phyloP scores from a whole-genome alignment of 1,140 invertebrate species.

The Sycobia sp. region DNA sequence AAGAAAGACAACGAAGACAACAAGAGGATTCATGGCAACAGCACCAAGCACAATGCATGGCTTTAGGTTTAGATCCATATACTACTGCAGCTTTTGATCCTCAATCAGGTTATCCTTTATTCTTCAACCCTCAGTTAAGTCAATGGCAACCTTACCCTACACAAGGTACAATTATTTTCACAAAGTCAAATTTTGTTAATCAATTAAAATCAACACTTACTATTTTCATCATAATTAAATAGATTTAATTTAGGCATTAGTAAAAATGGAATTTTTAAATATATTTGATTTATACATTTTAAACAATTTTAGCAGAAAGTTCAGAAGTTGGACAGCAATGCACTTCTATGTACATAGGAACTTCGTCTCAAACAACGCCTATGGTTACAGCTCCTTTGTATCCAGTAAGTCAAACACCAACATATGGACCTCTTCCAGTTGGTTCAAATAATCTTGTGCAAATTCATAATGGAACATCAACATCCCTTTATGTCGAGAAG shows the following conservation, averaged over 20 bases:
- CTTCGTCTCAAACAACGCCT: slow-evolving; percentile 11
- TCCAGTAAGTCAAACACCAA: not conserved
- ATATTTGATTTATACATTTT: too few species aligned
- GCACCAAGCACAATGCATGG: slow-evolving; percentile 68
- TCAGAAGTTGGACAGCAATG: slow-evolving; percentile 29
- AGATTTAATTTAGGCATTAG: too few species aligned
- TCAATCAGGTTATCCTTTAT: slow-evolving; percentile 64
- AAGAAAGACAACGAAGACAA: slow-evolving; percentile 66
- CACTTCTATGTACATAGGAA: slow-evolving; percentile 44
- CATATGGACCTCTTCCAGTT: not conserved
- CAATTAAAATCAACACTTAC: too few species aligned
- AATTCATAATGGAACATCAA: slow-evolving; percentile 43
- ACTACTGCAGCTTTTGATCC: slow-evolving; percentile 64
- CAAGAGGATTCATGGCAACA: slow-evolving; percentile 69
- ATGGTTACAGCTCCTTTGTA: slow-evolving; percentile 18
- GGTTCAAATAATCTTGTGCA: slow-evolving; percentile 3
- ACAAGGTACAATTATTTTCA: slow-evolving; percentile 52
- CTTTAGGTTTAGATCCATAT: slow-evolving; percentile 66
- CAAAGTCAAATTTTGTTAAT: not conserved
- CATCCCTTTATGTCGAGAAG: not conserved
- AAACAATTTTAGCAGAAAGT: slow-evolving; percentile 26
- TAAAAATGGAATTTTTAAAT: too few species aligned
- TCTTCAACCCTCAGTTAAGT: slow-evolving; percentile 66
- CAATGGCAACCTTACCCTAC: slow-evolving; percentile 67
- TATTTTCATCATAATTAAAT: too few species aligned